Conservation (phyloP, 2,888 invertebrate species). For the Synergus gifuensis region DNA sequence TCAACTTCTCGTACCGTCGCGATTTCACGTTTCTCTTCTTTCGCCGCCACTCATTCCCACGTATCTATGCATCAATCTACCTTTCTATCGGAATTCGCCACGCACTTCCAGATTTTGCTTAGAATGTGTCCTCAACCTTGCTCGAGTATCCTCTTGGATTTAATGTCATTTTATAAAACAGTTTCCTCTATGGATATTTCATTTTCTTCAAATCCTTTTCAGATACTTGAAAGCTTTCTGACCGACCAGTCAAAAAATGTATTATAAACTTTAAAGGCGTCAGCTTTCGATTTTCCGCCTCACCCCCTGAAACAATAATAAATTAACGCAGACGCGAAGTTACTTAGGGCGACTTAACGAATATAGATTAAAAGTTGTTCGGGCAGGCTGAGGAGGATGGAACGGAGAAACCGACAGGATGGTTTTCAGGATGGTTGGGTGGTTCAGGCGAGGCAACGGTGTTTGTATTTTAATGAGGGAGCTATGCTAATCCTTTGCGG, state of each 20-base stretch:
- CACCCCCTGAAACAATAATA: conserved; percentile 66
- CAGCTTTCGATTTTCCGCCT: conserved; percentile 48
- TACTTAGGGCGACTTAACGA: conserved; percentile 75
- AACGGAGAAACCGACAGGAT: conserved; percentile 49
- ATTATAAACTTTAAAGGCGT: conserved; percentile 54
- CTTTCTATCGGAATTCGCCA: conserved; percentile 10
- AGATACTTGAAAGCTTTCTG: conserved; percentile 23
- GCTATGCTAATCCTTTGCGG: conserved; percentile 76
- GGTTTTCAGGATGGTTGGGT: conserved; percentile 52
- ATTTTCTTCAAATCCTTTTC: too few species aligned
- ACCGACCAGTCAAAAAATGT: conserved; percentile 59
- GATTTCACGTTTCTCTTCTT: conserved; percentile 55
- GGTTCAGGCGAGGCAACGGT: conserved; percentile 60
- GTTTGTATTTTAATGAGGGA: conserved; percentile 77
- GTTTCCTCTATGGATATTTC: neutral
- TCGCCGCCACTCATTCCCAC: conserved; percentile 54
- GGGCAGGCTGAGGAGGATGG: conserved; percentile 56
- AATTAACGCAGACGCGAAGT: conserved; percentile 71
- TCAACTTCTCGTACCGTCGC: conserved; percentile 59
- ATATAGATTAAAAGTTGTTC: conserved; percentile 76
- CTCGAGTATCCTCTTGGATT: conserved; percentile 27
- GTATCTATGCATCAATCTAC: conserved; percentile 5
- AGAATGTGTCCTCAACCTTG: neutral
- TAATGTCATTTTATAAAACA: neutral
- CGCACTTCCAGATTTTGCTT: conserved; percentile 4